Evolutionary conservation across 2,888 invertebrate species (phyloP).

Genomic region (Apodemia zela): DNA sequence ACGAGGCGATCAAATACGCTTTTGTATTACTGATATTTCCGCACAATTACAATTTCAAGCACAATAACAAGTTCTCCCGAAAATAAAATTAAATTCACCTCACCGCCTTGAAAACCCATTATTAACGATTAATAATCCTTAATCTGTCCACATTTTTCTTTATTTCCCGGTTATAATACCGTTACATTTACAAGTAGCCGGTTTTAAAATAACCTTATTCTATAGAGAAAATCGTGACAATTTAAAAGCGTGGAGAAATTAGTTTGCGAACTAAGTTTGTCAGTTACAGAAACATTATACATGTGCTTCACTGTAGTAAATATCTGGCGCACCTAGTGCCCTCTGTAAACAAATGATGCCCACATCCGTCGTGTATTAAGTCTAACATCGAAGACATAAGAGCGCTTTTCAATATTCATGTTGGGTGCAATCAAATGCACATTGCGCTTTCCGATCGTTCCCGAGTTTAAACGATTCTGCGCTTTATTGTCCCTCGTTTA

Average conservation of each 20-base stretch:
- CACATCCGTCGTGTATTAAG: conserved; percentile 54
- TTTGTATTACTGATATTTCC: too few relatives aligned
- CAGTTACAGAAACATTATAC: conserved; percentile 35
- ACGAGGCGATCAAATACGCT: too few relatives aligned
- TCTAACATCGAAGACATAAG: conserved; percentile 61
- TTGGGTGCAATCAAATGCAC: conserved; percentile 61
- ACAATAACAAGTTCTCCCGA: too few relatives aligned
- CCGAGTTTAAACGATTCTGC: conserved; percentile 45
- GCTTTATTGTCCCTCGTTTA: conserved; percentile 50
- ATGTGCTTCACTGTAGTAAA: conserved; percentile 45
- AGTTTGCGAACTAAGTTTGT: conserved; percentile 8
- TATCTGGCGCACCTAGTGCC: conserved; percentile 36
- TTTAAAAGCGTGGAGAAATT: not conserved
- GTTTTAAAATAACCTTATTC: too few relatives aligned
- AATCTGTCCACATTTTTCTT: too few relatives aligned
- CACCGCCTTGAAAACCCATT: too few relatives aligned
- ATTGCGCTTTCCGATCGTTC: conserved; percentile 50
- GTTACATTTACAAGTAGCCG: too few relatives aligned
- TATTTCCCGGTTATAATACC: too few relatives aligned
- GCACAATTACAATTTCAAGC: too few relatives aligned
- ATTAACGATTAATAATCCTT: too few relatives aligned
- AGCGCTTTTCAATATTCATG: conserved; percentile 71
- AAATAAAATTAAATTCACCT: too few relatives aligned
- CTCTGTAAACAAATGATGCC: conserved; percentile 68
- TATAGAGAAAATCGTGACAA: not conserved